Conservation (phyloP, 2,888 invertebrate species). For the Ophioninae sp. region DNA sequence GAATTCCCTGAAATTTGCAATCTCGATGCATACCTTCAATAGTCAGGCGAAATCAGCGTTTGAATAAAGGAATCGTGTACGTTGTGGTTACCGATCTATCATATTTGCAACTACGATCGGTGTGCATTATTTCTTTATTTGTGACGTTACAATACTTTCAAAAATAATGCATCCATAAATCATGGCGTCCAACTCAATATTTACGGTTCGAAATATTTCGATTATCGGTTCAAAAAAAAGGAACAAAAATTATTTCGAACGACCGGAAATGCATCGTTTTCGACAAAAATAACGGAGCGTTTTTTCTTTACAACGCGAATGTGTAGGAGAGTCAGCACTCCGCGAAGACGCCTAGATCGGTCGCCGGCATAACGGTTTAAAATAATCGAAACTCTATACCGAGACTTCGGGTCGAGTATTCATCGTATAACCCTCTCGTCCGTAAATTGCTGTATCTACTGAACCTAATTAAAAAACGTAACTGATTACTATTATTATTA, state of each 20-base stretch:
- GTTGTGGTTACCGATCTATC: too few species aligned
- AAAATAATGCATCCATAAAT: too few species aligned
- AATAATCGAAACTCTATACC: slow-evolving; percentile 9
- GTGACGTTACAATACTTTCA: too few species aligned
- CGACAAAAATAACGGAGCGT: background rate
- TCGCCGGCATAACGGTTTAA: slow-evolving; percentile 10
- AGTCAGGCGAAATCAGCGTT: too few species aligned
- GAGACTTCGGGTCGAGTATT: background rate
- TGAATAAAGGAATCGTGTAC: too few species aligned
- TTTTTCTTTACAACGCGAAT: background rate
- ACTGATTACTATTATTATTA: too few species aligned
- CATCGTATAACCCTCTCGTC: background rate
- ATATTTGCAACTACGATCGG: too few species aligned
- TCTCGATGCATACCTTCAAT: background rate
- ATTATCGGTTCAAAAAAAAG: background rate
- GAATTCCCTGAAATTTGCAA: background rate
- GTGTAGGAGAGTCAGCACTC: background rate
- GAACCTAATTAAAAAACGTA: background rate
- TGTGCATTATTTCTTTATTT: too few species aligned
- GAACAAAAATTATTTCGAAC: background rate
- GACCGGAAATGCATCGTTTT: background rate
- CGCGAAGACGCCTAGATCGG: background rate
- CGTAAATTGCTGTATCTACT: background rate
- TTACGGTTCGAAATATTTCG: background rate
- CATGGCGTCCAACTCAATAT: background rate